Evolutionary conservation across 2,888 invertebrate species (phyloP).

Genomic region (Baccha elongata): DNA sequence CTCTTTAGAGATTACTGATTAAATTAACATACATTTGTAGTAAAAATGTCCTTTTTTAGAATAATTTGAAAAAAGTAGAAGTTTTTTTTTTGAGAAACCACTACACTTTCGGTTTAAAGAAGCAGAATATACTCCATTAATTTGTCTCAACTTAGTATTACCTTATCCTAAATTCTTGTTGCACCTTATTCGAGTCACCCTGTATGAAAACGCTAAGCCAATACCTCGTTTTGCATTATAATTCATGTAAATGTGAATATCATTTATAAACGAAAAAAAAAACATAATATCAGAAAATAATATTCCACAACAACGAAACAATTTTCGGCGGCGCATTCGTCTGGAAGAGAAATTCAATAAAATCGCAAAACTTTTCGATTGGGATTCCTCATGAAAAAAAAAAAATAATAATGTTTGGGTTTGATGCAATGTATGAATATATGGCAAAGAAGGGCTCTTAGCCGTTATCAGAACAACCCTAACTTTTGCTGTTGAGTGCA

Average conservation of each 20-base stretch:
- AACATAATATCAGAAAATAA: constrained; percentile 16
- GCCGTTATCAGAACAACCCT: constrained; percentile 31
- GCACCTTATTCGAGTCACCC: too few species aligned
- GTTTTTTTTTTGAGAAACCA: too few species aligned
- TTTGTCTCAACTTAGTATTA: too few species aligned
- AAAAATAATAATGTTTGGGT: constrained; percentile 36
- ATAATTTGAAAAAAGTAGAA: too few species aligned
- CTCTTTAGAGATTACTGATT: too few species aligned
- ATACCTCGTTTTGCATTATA: background rate
- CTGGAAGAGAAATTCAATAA: constrained; percentile 64
- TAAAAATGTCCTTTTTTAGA: too few species aligned
- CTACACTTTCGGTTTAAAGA: too few species aligned
- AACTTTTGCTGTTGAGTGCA: constrained; percentile 44
- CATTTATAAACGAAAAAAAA: constrained; percentile 9
- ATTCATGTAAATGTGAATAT: constrained; percentile 13
- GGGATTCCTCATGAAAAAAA: constrained; percentile 27
- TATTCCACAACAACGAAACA: constrained; percentile 54
- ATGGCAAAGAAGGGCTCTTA: background rate
- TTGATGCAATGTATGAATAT: constrained; percentile 38
- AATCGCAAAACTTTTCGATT: constrained; percentile 66
- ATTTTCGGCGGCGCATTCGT: constrained; percentile 53
- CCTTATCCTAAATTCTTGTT: too few species aligned
- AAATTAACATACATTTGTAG: too few species aligned
- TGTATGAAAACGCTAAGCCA: background rate
- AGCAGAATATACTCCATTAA: too few species aligned